Evolutionary conservation across 2,888 invertebrate species (phyloP).

Genomic region (Eurois occulta): DNA sequence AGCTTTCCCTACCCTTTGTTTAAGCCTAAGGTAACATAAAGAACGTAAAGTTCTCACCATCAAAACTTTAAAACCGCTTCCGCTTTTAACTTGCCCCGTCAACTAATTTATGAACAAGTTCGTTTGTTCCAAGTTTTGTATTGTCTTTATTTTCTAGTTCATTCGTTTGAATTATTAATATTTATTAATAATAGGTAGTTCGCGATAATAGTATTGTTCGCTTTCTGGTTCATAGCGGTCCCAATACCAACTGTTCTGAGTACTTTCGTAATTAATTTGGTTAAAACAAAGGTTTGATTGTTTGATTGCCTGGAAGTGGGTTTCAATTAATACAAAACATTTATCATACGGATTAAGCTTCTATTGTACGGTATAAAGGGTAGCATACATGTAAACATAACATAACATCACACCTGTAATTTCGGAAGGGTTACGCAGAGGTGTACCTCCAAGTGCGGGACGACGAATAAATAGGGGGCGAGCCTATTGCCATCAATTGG

Average conservation of each 20-base stretch:
- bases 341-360: not conserved
- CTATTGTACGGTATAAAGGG: not conserved
- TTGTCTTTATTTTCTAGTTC: constrained; percentile 70
- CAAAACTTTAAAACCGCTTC: constrained; percentile 24
- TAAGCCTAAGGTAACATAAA: not conserved
- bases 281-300: constrained; percentile 35
- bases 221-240: constrained; percentile 8
- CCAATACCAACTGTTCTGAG: constrained; percentile 44
- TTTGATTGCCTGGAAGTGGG: constrained; percentile 10
- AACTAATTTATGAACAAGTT: constrained; percentile 56
- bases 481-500: no score
- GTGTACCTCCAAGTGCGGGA: not conserved
- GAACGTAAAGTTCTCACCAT: not conserved
- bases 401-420: not conserved
- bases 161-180: constrained; percentile 56
- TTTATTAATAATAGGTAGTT: constrained; percentile 52
- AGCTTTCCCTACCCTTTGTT: not conserved
- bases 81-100: constrained; percentile 8
- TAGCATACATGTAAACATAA: no score
- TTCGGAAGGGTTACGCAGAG: not conserved
- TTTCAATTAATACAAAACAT: constrained; percentile 14
- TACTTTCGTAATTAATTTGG: constrained; percentile 66
- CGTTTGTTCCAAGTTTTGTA: constrained; percentile 70
- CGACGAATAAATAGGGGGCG: no score
- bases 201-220: constrained; percentile 60